phyloP scores from a whole-genome alignment of 2,113 vertebrate species.

The Scalopus aquaticus region DNA sequence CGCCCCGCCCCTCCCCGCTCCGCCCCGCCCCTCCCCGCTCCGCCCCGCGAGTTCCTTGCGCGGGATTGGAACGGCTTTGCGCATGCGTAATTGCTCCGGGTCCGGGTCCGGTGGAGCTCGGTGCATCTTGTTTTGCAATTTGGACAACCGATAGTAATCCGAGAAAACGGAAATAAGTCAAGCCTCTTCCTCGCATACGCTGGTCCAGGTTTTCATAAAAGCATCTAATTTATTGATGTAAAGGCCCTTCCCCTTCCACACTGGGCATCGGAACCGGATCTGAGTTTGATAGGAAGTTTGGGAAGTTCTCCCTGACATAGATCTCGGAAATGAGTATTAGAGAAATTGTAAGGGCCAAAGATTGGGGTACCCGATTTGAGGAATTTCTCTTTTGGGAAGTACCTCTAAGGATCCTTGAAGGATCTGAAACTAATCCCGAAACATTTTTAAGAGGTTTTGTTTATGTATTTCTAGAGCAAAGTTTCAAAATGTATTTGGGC shows the following conservation, averaged over 20 bases:
- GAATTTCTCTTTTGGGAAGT: background rate
- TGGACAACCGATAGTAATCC: accelerated
- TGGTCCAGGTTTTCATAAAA: background rate
- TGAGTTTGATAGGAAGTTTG: background rate
- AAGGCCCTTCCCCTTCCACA: background rate
- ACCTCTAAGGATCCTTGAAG: background rate
- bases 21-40: too few species aligned
- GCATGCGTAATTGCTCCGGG: accelerated
- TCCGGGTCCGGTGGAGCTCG: accelerated
- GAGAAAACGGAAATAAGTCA: background rate
- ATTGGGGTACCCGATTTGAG: background rate
- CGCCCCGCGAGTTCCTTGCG: accelerated
- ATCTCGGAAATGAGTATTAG: background rate
- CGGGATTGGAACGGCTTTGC: accelerated
- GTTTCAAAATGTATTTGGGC: background rate
- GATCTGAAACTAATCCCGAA: background rate
- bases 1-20: too few species aligned
- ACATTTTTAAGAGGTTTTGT: background rate
- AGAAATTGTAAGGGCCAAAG: background rate
- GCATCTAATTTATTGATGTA: background rate
- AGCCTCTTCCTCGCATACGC: background rate
- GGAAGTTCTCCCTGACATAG: background rate
- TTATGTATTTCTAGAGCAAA: background rate
- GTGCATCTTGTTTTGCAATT: accelerated
- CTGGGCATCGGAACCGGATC: background rate